Base-by-base conservation (phyloP, 2,888 invertebrate species). In the Pocota personata region DNA sequence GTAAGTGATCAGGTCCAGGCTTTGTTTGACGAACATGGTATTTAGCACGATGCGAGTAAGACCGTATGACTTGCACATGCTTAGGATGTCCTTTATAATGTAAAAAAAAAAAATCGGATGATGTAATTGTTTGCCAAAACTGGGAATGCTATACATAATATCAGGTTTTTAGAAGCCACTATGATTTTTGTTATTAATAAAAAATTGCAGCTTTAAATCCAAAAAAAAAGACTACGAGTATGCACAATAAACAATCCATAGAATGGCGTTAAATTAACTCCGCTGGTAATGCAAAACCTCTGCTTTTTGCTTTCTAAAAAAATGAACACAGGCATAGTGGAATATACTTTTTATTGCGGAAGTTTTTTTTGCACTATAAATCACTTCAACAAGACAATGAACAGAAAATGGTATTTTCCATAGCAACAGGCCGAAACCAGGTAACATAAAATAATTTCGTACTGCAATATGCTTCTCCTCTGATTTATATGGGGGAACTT, bases 401-500 rank as follows among this genome's bases (percentile, higher is more conserved):
- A 78, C 62, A 46, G 19, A 21, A 71, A 78, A 71, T 37, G 48
- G 58, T 48, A 50, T 40, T 40, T 40, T 40, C 27, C 48, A 37
- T 30, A 57, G 14, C 62, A 57, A 79, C 32, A 66, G 58, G 60
- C 69, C 40, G 14, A 40, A 66, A 73, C 46, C 48, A 66, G 72
- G 48, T 66, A 72, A 50, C 50, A 79, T 50, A 73, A 72, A 79
- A 50, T 48, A 79, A 48, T 50, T 64, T 66, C 40, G 50, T 57
- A 64, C 79, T 58, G 79, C 79, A 79, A 66, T 79, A 79, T 52
- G 66, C 79, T 73, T 62, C 24, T 57, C n/a, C 50, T 50, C 35
- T 79, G 79, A 79, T 79, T 79, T 79, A 79, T 73, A 32, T 8
- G 14, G 12, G 6, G 12, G 7, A 72, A 46, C 21, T 57, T 72